Evolutionary conservation across 2,888 invertebrate genomes (phyloP).

Genomic region (Graphium colonna): DNA sequence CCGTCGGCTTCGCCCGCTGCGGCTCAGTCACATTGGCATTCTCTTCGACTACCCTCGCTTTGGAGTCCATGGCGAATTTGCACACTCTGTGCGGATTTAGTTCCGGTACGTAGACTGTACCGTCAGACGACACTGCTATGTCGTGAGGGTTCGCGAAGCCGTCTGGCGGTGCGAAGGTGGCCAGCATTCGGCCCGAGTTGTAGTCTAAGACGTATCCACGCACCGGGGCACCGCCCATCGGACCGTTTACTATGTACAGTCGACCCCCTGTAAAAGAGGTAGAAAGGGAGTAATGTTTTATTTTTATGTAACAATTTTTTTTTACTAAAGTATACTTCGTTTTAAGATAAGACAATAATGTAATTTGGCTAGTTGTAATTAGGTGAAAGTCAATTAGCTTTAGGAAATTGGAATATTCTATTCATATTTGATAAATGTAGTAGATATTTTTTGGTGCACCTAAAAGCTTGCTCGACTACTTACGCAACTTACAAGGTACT

Average conservation of each 20-base stretch:
- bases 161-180: conserved; percentile 80
- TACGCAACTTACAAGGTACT: too few relatives aligned
- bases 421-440: too few relatives aligned
- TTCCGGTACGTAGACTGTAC: conserved; percentile 88
- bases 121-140: conserved; percentile 85
- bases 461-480: too few relatives aligned
- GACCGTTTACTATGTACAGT: conserved; percentile 89
- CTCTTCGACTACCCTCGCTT: neutral
- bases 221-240: conserved; percentile 68
- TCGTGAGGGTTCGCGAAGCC: conserved; percentile 89
- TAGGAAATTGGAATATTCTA: too few relatives aligned
- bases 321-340: too few relatives aligned
- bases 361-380: too few relatives aligned
- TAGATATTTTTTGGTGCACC: too few relatives aligned
- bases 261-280: conserved; percentile 86
- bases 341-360: too few relatives aligned
- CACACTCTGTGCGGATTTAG: conserved; percentile 83
- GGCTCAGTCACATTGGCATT: too few relatives aligned
- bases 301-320: too few relatives aligned
- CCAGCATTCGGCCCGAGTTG: conserved; percentile 76
- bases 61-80: conserved; percentile 50
- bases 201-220: conserved; percentile 87
- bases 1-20: neutral
- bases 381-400: too few relatives aligned
- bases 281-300: too few relatives aligned